phyloP scores from a whole-genome alignment of 2,888 invertebrate species.

The Caenorhabditis doughertyi region DNA sequence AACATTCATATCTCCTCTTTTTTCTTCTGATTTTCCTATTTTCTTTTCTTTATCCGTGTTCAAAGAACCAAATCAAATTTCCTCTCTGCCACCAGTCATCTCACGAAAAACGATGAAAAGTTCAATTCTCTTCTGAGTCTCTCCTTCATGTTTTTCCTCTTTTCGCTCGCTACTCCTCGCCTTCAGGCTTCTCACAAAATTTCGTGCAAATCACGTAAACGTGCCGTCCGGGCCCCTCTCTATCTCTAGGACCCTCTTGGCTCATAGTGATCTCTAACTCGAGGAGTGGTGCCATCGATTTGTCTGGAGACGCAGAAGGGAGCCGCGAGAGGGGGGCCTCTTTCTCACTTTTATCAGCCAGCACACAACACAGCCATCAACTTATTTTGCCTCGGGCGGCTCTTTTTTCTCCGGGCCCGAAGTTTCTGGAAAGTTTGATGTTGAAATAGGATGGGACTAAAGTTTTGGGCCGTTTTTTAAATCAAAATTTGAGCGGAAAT shows the following conservation, averaged over 20 bases:
- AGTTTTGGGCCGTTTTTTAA: too few species aligned
- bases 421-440: not conserved
- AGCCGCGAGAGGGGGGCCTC: not conserved
- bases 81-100: conserved; percentile 86
- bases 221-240: not conserved
- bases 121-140: conserved; percentile 38
- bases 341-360: conserved; percentile 35
- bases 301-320: conserved; percentile 12
- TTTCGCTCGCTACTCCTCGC: not conserved
- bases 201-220: conserved; percentile 55
- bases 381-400: not conserved
- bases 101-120: conserved; percentile 26
- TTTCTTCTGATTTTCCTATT: not conserved
- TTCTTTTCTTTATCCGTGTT: not conserved
- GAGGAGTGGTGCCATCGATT: conserved; percentile 30
- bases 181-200: conserved; percentile 44
- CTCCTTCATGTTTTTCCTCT: conserved; percentile 10
- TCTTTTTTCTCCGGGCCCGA: not conserved
- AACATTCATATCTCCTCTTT: conserved; percentile 9
- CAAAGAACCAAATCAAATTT: conserved; percentile 33
- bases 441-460: too few species aligned
- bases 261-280: conserved; percentile 5
- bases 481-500: too few species aligned
- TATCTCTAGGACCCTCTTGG: not conserved
- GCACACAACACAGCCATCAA: not conserved